Evolutionary conservation across 2,797 vertebrate genomes (phyloP), one percentile per base, ranked within the genome.

Genomic region (Darevskia mixta): DNA sequence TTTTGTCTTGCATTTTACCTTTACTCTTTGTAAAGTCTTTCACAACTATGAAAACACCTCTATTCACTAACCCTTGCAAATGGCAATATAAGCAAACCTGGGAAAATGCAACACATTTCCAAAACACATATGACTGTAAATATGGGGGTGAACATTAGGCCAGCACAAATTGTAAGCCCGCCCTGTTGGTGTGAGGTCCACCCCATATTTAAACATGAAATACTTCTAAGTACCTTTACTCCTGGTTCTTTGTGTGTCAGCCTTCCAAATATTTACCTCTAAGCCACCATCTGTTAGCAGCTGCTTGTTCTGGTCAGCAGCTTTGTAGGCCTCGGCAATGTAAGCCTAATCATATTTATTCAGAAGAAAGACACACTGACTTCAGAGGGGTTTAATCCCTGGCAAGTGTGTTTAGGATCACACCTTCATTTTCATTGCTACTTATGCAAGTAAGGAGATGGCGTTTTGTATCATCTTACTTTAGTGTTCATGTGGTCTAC

Each of bases 401-500:
- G 58, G 32, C 20, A 81, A 78, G 11, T n/a, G 17, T 45, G 3
- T 69, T 82, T 11, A n/a, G 38, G 15, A 71, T n/a, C 41, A 2
- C 49, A 75, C 61, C 17, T 64, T 64, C 49, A 55, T 55, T 55
- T 55, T 55, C 49, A 15, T 55, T 1, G 49, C 49, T 93, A 94
- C 92, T 94, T 93, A 85, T 43, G 87, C 73, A n/a, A 91, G 87
- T 91, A 82, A 90, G 49, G 49, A 55, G 49, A 55, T 55, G 49
- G 49, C 58, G 88, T 93, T 93, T 94, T 91, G 88, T 91, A 90
- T 92, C 29, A 55, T 15, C 49, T 49, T 94, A 94, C 93, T 94
- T 91, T 94, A 94, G 87, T 92, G 91, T 92, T 81, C 76, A 88
- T 94, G 90, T 87, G 82, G 85, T 92, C 92, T 94, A 91, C 89